Base-by-base conservation (phyloP, 92 coral and sea anemone genomes). In the Parazoanthus atlanticus region DNA sequence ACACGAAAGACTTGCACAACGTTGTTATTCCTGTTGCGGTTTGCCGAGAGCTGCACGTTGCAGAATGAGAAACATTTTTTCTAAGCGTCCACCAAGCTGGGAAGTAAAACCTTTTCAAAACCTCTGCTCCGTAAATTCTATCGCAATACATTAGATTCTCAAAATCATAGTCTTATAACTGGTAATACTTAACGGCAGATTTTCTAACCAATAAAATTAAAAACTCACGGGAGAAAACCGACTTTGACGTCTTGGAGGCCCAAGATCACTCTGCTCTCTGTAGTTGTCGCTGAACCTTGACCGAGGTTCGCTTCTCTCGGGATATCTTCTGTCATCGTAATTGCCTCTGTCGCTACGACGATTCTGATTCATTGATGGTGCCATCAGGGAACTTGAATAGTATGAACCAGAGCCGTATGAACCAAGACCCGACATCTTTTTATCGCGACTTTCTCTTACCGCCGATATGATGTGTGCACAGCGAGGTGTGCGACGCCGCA, bases 151-250 rank as follows among this genome's bases (percentile, higher is more conserved):
- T 25, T 0, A 21, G 21, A 21, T 21, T 15, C 19, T 13, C 28
- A 61, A 25, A 61, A 23, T 23, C 69, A 28, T 72, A 30, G 6
- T 72, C 21, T 28, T 30, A 47, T 17, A 28, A 19, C n/a, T 0
- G 21, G 58, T 69, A 40, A 26, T 38, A n/a, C 3, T 66, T 7
- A 38, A 28, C 4, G 6, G 43, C 28, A 69, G 69, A 70, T 19
- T 64, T 31, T 64, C 40, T 2, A 34, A 34, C 32, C 36, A 25
- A 23, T 69, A 65, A 23, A 78, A 38, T 21, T 12, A 30, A 46
- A 33, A 84, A 84, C 87, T 84, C 65, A 84, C 87, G 87, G 87
- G 87, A 41, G 87, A 84, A 84, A 84, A 84, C 28, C 87, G 76
- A 30, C 87, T 84, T 71, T 84, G 87, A 46, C 87, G 87, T 84